Base-by-base conservation (phyloP, 2,113 vertebrate genomes). In the Coturnix japonica region DNA sequence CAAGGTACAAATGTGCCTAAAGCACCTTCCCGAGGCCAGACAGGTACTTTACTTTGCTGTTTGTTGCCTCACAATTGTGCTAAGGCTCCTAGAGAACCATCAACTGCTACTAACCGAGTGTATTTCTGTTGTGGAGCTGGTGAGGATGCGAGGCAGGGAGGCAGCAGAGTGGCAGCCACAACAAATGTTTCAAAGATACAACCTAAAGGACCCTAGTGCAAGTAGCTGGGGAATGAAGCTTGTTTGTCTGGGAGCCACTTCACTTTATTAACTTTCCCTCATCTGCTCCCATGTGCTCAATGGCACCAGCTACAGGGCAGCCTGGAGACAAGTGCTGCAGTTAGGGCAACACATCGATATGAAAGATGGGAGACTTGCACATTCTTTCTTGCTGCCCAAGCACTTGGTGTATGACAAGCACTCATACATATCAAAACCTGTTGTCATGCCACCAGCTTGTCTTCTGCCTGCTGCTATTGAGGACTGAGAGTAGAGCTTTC, bases 211-310 rank as follows among this genome's bases (percentile, higher is more conserved):
- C 61, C 64, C 83, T 82, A 35, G 71, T 70, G 30, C 37, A 17
- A 31, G 54, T 22, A 66, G 51, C 49, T 39, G 20, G 39, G 26
- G 46, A 61, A 78, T 69, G 64, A 79, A 73, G 30, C 56, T 66
- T 57, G n/a, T 39, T 72, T 85, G 43, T 81, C 53, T 47, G 47
- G 35, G 53, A 91, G 70, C 44, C 41, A 57, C 63, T 95, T 84
- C 76, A 49, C 56, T 90, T 91, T 93, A 78, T 92, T 90, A 35
- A 28, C 65, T 81, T 74, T 70, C 81, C 35, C 12, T 37, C 37
- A 37, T 37, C 37, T 37, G 37, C 37, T 37, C 37, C 37, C 37
- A 37, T 37, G 37, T 37, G 37, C 37, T 37, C 37, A 37, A 10
- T 37, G 37, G 37, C 37, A 37, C 37, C 37, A 37, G 37, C 37